Conservation (phyloP, 2,113 vertebrate species). For the Sialia sialis region DNA sequence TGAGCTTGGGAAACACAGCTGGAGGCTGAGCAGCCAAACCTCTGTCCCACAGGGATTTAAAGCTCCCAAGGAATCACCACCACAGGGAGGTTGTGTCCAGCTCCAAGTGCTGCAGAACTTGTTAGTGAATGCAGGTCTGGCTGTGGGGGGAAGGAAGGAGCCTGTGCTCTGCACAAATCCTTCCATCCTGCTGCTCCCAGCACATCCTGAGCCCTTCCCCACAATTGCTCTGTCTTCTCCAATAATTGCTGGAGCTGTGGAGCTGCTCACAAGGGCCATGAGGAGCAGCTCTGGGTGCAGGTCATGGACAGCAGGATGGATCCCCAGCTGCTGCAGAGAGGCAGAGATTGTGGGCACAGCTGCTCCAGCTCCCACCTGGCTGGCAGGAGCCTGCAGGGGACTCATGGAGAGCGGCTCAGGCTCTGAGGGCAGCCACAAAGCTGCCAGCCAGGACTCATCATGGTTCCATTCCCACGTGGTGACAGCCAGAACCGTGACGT, state of each 20-base stretch:
- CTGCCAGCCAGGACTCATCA: not conserved
- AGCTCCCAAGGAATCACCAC: not conserved
- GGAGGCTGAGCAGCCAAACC: not conserved
- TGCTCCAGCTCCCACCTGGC: not conserved
- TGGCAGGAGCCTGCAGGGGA: not conserved
- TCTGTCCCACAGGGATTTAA: not conserved
- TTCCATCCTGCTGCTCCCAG: not conserved
- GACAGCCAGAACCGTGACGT: rapidly evolving
- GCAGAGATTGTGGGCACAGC: not conserved
- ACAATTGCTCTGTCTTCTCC: not conserved
- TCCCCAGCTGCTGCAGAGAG: not conserved
- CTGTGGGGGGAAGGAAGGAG: not conserved
- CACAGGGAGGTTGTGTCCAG: not conserved
- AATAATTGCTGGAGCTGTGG: not conserved
- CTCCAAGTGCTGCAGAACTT: not conserved
- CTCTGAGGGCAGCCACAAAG: not conserved
- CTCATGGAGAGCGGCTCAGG: not conserved
- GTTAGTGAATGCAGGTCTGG: not conserved
- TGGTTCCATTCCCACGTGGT: not conserved
- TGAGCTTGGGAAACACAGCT: not conserved
- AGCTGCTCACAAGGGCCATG: not conserved
- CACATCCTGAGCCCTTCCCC: not conserved
- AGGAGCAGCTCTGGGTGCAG: not conserved
- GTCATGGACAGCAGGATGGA: not conserved
- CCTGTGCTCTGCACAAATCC: not conserved